Base-by-base conservation (phyloP, 2,888 invertebrate species). In the Corythucha ciliata region DNA sequence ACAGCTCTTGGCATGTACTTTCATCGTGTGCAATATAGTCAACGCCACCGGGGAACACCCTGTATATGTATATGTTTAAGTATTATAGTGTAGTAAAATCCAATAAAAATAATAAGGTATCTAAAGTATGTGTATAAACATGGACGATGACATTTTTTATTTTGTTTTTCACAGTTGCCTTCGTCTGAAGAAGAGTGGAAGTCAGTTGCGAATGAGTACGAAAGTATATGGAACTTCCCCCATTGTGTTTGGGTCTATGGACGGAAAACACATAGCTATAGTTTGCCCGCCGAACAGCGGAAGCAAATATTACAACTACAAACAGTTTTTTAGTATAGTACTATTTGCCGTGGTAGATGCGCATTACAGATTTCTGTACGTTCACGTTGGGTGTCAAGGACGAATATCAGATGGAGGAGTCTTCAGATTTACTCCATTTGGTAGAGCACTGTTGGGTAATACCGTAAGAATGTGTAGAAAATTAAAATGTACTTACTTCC, bases 341-440 rank as follows among this genome's bases (percentile, higher is more conserved):
- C n/a, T n/a, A n/a, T 26, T 58, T 48, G 55, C 54, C 21, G 39
- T 58, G 14, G 57, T 52, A 32, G 55, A 58, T 51, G 55, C 56
- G n/a, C 27, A 59, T 29, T 57, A 58, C 46, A 36, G 44, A 12
- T 59, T 60, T 39, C 24, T 53, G 18, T 57, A 50, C 36, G 56
- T 52, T 18, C 33, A 61, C 48, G 47, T 60, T 22, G 60, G 58
- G 18, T 56, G 57, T 34, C 54, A 60, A 47, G 59, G 59, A 12
- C 26, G 57, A 16, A 58, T 59, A 32, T 58, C 55, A 14, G 46
- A 46, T 46, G 46, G 46, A 33, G 46, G 46, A 32, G 46, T 46
- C 18, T 46, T 46, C 34, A 46, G 59, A 57, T 27, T 52, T 47
- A 57, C 52, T 25, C 16, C 32, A 16, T 46, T 55, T 16, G 45